These are phyloP conservation scores for Nipponia nippon DNA, from an alignment of 2,113 vertebrate species.

Conservation along the genomic window DNA sequence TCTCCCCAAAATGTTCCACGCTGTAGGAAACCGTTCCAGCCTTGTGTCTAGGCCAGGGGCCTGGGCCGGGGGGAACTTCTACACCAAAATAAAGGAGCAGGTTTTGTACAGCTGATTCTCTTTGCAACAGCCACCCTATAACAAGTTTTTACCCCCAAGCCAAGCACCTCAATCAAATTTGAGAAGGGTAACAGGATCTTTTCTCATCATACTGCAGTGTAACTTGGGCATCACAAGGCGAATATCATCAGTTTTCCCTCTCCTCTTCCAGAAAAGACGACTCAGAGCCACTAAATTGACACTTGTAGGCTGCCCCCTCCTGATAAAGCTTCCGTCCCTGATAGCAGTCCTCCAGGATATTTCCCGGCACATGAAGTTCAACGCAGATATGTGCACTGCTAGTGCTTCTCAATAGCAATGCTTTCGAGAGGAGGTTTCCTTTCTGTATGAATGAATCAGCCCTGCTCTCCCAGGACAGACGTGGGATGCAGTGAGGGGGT, in stretches of 20 bases:
- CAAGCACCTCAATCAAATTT: neutral
- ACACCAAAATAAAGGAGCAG: neutral
- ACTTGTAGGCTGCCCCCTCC: neutral
- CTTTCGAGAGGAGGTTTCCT: conserved; percentile 17
- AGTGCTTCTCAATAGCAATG: neutral
- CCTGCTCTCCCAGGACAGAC: conserved; percentile 19
- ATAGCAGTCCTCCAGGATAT: neutral
- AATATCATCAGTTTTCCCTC: neutral
- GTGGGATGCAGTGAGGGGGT: conserved; percentile 39
- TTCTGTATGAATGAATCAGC: conserved; percentile 66
- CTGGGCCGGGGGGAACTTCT: neutral
- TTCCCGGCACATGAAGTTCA: neutral
- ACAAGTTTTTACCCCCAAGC: neutral
- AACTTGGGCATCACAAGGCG: neutral
- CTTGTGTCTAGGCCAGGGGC: accelerated
- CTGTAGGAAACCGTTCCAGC: neutral
- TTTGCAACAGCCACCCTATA: neutral
- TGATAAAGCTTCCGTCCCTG: neutral
- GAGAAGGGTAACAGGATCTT: neutral
- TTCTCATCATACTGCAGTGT: neutral
- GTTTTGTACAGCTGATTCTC: neutral
- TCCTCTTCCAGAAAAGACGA: neutral
- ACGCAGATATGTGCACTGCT: neutral
- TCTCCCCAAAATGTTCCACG: accelerated
- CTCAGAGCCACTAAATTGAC: neutral